Evolutionary conservation across 2,797 vertebrate genomes (phyloP).

Genomic region (Brachyalestes nurse): DNA sequence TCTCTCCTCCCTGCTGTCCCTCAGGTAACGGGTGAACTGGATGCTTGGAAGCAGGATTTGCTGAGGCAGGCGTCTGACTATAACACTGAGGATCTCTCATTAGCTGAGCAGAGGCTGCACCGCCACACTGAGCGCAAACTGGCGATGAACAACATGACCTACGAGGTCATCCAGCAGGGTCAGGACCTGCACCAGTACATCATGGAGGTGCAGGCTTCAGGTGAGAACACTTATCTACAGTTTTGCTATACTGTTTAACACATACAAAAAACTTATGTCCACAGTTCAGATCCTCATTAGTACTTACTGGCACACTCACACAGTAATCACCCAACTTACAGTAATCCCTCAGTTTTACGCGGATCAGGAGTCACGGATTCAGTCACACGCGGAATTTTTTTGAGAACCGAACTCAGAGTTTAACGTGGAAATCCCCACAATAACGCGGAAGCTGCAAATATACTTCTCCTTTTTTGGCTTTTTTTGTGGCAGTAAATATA

Average conservation of each 20-base stretch:
- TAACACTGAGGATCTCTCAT: conserved; percentile 89
- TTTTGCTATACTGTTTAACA: background rate
- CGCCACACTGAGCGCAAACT: conserved; percentile 92
- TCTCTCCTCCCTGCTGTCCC: conserved; percentile 11
- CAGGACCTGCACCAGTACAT: conserved; percentile 97
- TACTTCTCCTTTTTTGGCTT: no score
- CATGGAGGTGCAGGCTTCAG: conserved; percentile 94
- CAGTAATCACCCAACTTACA: no score
- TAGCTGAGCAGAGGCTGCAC: conserved; percentile 95
- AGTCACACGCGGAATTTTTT: no score
- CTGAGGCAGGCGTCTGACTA: conserved; percentile 94
- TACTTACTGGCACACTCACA: no score
- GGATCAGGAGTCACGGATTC: no score
- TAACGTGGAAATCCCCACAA: no score
- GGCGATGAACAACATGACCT: conserved; percentile 98
- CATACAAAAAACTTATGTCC: background rate
- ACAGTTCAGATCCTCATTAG: background rate
- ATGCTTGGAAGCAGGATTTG: conserved; percentile 97
- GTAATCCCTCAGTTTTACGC: no score
- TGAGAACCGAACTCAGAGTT: no score
- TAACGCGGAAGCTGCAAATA: no score
- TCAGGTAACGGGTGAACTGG: conserved; percentile 93
- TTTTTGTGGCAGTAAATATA: no score
- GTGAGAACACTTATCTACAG: conserved; percentile 64
- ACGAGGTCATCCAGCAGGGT: conserved; percentile 95